Evolutionary conservation across 92 coral and sea anemone species (phyloP).

Genomic region (Montipora capitata): DNA sequence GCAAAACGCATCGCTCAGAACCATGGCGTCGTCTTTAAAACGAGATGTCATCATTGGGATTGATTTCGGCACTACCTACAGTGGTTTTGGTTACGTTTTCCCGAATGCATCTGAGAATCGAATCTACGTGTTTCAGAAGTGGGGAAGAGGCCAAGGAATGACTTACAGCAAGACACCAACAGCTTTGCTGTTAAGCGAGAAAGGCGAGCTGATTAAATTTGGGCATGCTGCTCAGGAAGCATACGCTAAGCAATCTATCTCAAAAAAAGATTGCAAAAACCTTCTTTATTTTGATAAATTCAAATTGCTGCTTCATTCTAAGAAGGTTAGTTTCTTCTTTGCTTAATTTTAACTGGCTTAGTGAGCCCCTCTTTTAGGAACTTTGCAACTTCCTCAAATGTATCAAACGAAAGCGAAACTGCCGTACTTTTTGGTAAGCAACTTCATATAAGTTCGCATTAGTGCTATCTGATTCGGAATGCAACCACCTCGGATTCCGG

Average conservation of each 20-base stretch:
- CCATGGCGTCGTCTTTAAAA: conserved; percentile 7
- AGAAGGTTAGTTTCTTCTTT: conserved; percentile 26
- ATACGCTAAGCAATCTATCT: conserved; percentile 57
- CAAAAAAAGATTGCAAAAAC: conserved; percentile 44
- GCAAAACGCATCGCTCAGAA: not conserved
- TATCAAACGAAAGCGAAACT: not conserved
- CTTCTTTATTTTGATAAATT: conserved; percentile 55
- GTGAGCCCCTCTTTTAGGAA: not conserved
- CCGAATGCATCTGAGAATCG: conserved; percentile 50
- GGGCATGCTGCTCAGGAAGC: conserved; percentile 59
- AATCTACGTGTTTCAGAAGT: conserved; percentile 44
- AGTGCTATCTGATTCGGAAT: no score
- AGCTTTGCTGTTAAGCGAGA: conserved; percentile 47
- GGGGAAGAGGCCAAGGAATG: conserved; percentile 70
- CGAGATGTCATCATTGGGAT: conserved; percentile 56
- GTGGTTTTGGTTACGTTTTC: conserved; percentile 52
- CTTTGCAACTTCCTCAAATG: not conserved
- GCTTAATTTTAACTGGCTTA: not conserved
- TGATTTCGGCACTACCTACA: conserved; percentile 66
- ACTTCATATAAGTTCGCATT: no score
- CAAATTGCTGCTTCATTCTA: conserved; percentile 43
- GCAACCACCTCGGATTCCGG: no score
- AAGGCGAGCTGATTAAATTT: conserved; percentile 46
- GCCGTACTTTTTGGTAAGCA: no score
- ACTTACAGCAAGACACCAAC: conserved; percentile 57